phyloP scores from a whole-genome alignment of 2,888 invertebrate genomes.

The Dusona sp. region DNA sequence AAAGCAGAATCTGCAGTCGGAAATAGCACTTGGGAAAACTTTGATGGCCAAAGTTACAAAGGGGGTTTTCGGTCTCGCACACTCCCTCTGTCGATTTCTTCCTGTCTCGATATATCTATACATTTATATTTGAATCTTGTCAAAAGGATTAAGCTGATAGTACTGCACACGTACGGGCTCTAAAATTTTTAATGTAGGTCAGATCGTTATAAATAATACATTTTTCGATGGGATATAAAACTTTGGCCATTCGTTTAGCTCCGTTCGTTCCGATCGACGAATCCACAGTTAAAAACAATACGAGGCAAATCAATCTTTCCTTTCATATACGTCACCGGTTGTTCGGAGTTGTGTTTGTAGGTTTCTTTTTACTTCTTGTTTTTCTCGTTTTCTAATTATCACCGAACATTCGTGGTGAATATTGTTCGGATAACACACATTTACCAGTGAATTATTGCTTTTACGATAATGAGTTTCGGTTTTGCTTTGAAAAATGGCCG shows the following conservation, averaged over 20 bases:
- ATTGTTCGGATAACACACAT: constrained; percentile 10
- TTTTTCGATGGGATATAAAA: constrained; percentile 6
- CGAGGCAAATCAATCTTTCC: not conserved
- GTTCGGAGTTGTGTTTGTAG: not conserved
- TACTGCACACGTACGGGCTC: constrained; percentile 21
- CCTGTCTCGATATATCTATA: not conserved
- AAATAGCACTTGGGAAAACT: constrained; percentile 68
- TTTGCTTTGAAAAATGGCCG: constrained; percentile 19
- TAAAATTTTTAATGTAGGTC: constrained; percentile 22
- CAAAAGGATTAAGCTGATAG: constrained; percentile 32
- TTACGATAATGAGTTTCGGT: constrained; percentile 26
- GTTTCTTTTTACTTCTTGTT: not conserved
- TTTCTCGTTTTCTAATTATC: constrained; percentile 3
- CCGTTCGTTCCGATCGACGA: not conserved
- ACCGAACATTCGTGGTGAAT: not conserved
- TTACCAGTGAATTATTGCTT: constrained; percentile 25
- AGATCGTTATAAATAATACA: constrained; percentile 34
- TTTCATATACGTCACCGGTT: not conserved
- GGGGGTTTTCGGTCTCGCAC: constrained; percentile 14
- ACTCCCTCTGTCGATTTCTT: not conserved
- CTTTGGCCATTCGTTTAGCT: constrained; percentile 2
- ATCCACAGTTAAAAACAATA: constrained; percentile 4
- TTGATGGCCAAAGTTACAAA: constrained; percentile 68
- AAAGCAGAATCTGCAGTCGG: constrained; percentile 65
- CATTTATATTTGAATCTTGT: not conserved